Conservation (phyloP, 2,113 vertebrate species). For the Myotis yumanensis region DNA sequence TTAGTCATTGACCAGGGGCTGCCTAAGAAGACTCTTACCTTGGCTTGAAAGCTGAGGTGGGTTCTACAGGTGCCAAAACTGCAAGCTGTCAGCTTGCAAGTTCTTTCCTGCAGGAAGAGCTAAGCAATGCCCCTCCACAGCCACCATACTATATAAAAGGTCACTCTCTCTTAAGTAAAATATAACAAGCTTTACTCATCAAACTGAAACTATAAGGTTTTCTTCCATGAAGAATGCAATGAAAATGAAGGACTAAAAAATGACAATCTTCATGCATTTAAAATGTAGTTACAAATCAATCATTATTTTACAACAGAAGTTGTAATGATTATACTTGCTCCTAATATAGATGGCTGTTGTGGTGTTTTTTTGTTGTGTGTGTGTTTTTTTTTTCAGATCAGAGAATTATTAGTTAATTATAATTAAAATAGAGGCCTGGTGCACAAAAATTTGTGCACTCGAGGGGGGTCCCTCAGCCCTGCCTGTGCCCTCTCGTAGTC, state of each 20-base stretch:
- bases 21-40: not conserved
- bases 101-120: not conserved
- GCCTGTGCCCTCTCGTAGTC: too few relatives aligned
- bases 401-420: slow-evolving; percentile 32
- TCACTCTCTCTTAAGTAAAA: not conserved
- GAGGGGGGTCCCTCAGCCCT: too few relatives aligned
- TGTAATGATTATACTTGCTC: not conserved
- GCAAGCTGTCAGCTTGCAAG: not conserved
- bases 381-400: not conserved
- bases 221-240: not conserved
- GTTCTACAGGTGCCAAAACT: not conserved
- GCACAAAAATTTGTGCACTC: too few relatives aligned
- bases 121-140: not conserved
- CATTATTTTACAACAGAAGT: slow-evolving; percentile 8
- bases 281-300: slow-evolving; percentile 11
- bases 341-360: not conserved
- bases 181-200: not conserved
- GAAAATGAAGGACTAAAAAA: slow-evolving; percentile 12
- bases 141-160: not conserved
- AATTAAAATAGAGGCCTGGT: not conserved
- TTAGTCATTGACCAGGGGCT: not conserved
- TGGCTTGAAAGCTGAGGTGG: not conserved
- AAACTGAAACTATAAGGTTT: not conserved
- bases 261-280: not conserved
- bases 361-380: not conserved